Evolutionary conservation across 2,888 invertebrate species (phyloP).

Genomic region (Parnassius mnemosyne): DNA sequence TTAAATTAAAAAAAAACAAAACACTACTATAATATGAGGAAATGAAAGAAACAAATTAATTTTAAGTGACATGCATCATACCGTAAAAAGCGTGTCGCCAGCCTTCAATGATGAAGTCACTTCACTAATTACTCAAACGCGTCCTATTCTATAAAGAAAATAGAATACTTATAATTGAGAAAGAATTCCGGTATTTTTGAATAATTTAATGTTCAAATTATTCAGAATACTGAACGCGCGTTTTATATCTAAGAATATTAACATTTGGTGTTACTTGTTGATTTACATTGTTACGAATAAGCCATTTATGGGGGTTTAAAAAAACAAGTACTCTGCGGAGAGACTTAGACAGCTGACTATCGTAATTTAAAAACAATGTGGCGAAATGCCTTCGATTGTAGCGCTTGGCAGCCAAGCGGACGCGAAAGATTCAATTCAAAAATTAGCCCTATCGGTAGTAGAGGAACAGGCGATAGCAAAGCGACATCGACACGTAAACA

Average conservation of each 20-base stretch:
- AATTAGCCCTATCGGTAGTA: not conserved
- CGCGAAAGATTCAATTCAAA: not conserved
- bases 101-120: not conserved
- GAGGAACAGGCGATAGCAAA: not conserved
- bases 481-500: conserved; percentile 27
- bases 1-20: too few species aligned
- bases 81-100: not conserved
- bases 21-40: too few species aligned
- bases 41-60: not conserved
- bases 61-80: conserved; percentile 3
- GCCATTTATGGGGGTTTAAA: not conserved
- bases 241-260: not conserved
- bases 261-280: not conserved
- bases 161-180: too few species aligned
- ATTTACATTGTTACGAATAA: not conserved
- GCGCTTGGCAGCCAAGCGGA: not conserved
- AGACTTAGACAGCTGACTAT: not conserved
- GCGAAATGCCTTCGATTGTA: not conserved
- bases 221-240: too few species aligned
- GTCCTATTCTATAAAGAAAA: not conserved
- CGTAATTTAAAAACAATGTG: conserved; percentile 4
- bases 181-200: too few species aligned
- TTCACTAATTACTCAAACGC: not conserved
- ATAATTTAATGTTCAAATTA: too few species aligned
- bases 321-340: not conserved